These are phyloP conservation scores for Pungitius pungitius DNA, from an alignment of 2,113 vertebrate genomes.

Conservation along the genomic window DNA sequence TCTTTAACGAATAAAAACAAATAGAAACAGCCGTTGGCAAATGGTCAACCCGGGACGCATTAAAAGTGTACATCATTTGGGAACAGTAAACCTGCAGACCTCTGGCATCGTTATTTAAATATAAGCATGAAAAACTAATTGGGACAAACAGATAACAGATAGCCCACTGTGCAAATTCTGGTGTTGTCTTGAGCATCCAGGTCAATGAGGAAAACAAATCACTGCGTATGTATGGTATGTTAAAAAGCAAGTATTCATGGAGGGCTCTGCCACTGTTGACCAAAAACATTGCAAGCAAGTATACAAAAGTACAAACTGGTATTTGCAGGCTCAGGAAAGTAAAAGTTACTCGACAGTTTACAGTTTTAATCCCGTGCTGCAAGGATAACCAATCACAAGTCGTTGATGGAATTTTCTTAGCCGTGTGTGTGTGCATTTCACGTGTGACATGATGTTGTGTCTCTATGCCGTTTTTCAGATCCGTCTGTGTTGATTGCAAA, in stretches of 20 bases:
- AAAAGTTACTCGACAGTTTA: neutral
- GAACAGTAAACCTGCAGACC: neutral
- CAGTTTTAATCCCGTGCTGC: neutral
- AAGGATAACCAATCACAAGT: neutral
- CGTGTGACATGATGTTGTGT: neutral
- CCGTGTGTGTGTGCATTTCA: neutral
- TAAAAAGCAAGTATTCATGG: neutral
- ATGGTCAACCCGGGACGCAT: neutral
- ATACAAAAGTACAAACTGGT: neutral
- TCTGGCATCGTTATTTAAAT: neutral
- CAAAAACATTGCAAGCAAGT: neutral
- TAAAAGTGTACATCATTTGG: neutral
- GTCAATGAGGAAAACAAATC: neutral
- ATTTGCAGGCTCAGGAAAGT: neutral
- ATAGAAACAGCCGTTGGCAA: neutral
- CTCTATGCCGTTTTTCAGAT: neutral
- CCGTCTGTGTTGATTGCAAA: slow-evolving; percentile 14
- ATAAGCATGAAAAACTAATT: neutral
- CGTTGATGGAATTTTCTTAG: neutral
- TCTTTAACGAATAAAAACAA: neutral
- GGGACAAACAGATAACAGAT: neutral
- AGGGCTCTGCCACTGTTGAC: neutral
- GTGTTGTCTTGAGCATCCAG: neutral
- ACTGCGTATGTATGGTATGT: neutral
- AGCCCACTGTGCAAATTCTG: neutral